Base-by-base conservation (phyloP, 2,797 vertebrate species). In the Spinus olivaceus region DNA sequence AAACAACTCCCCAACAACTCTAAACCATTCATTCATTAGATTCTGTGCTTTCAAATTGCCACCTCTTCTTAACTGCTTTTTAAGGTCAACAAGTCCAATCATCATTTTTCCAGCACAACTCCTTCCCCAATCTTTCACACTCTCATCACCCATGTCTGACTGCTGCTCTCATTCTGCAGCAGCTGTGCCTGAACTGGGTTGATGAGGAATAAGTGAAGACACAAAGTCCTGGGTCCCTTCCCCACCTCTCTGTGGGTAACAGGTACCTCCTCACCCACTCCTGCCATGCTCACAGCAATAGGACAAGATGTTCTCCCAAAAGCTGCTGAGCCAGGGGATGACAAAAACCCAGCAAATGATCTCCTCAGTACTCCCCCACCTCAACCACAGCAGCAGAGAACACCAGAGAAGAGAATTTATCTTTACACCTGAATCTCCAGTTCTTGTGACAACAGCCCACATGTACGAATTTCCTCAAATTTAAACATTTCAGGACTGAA, bases 1-100 rank as follows among this genome's bases (percentile, higher is more conserved):
- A 86, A 96, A 88, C 90, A 96, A 76, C 82, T 92, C 90, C 85
- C 49, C 33, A 59, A 90, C 54, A 91, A 54, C 60, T 73, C 86
- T 60, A 92, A 92, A 73, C 54, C 56, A 50, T 60, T 70, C 61
- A 64, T 76, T 83, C 86, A 92, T 94, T 81, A 73, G 64, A 50
- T 41, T 82, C 69, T 30, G 11, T 1, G 28, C 77, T 86, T 88
- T 90, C 93, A 88, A 59, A 77, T 35, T 92, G 72, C 71, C 94
- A 82, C 72, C 84, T 85, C 84, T 80, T 90, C 49, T 71, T 74
- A 46, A 41, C 41, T 74, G 44, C 46, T 94, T 89, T 80, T 73
- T 42, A 59, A 87, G 72, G 71, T 67, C 86, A 87, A 61, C 56
- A 92, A 76, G 47, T 73, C 70, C 88, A 56, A 50, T 30, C 66